phyloP scores from a whole-genome alignment of 2,113 vertebrate genomes.

The Ia io region DNA sequence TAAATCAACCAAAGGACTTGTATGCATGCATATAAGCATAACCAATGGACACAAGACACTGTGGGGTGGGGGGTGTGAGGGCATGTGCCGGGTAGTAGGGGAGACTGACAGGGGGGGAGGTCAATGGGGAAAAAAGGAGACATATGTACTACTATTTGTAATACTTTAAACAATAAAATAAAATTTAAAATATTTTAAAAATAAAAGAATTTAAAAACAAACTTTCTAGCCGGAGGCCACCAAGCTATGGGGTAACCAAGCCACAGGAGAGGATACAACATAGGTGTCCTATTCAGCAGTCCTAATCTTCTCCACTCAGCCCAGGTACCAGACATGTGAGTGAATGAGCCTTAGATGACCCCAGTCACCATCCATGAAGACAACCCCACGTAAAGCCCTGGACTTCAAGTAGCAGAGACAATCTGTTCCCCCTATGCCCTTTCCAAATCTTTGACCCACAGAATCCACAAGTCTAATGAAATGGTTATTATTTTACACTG shows the following conservation, averaged over 20 bases:
- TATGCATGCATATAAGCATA: too few species aligned
- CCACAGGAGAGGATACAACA: neutral
- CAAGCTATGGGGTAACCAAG: neutral
- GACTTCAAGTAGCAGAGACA: neutral
- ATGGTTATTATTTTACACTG: neutral
- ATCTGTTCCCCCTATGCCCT: neutral
- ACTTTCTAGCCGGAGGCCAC: neutral
- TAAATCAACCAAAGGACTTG: too few species aligned
- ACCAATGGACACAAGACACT: too few species aligned
- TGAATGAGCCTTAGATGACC: neutral
- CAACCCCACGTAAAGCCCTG: neutral
- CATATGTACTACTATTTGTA: too few species aligned
- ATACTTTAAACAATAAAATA: too few species aligned
- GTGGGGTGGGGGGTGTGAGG: too few species aligned
- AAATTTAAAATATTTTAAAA: too few species aligned
- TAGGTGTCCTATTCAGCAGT: neutral
- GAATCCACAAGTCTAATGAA: neutral
- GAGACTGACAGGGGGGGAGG: too few species aligned
- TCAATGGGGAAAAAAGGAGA: too few species aligned
- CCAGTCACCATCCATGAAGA: neutral
- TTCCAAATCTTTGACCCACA: neutral
- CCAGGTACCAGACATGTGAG: neutral
- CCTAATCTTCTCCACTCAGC: neutral
- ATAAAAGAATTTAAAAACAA: neutral
- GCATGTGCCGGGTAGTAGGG: too few species aligned